Conservation (phyloP, 2,888 invertebrate genomes). For the Zygogramma bicolorata region DNA sequence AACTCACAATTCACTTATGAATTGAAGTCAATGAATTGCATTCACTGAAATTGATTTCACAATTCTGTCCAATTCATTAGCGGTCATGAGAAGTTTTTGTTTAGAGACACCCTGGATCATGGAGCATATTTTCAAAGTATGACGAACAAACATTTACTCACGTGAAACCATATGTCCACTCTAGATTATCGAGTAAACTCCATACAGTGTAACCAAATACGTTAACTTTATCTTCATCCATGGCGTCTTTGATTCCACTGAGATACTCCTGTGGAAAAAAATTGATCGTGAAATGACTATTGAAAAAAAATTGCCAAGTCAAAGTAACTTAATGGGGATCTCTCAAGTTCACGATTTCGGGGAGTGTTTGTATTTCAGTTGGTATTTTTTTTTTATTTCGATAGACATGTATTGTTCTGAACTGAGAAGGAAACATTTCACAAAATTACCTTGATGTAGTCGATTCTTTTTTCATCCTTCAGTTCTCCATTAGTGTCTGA, state of each 20-base stretch:
- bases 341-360: too few relatives aligned
- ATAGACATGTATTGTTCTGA: too few relatives aligned
- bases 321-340: too few relatives aligned
- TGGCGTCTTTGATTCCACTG: slow-evolving; percentile 42
- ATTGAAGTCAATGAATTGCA: too few relatives aligned
- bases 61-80: too few relatives aligned
- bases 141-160: not conserved
- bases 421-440: too few relatives aligned
- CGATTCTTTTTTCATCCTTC: slow-evolving; percentile 35
- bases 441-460: slow-evolving; percentile 39
- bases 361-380: not conserved
- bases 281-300: not conserved
- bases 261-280: slow-evolving; percentile 38
- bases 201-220: slow-evolving; percentile 51
- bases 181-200: slow-evolving; percentile 53
- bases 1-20: too few relatives aligned
- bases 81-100: too few relatives aligned
- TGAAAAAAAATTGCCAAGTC: not conserved
- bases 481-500: slow-evolving; percentile 58
- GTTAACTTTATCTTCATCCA: slow-evolving; percentile 45
- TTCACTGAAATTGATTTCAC: too few relatives aligned
- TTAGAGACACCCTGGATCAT: too few relatives aligned
- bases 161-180: slow-evolving; percentile 47
- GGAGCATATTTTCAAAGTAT: too few relatives aligned
- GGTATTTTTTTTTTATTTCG: not conserved